Base-by-base conservation (phyloP, 2,888 invertebrate genomes). In the Lamproptera curius region DNA sequence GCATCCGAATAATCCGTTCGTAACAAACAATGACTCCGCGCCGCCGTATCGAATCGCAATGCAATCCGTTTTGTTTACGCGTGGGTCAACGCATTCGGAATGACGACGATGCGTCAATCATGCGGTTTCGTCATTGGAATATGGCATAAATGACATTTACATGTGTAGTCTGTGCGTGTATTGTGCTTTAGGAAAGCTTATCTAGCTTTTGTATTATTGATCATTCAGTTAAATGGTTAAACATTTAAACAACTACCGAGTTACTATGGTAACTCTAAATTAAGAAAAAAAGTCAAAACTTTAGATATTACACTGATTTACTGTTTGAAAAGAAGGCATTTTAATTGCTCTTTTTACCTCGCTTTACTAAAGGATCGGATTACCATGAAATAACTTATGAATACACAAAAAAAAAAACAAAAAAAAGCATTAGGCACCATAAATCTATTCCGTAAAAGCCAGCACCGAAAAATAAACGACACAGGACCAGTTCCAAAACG, bases 1-100 rank as follows among this genome's bases (percentile, higher is more conserved):
- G 67, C 70, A 72, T 75, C 67, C 70, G 68, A 72, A 76, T 76
- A 73, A 78, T 74, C 71, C 70, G 76, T 74, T 79, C 80, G 80
- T 79, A 70, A 61, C 65, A 62, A 68, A 70, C 73, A 76, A 82
- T 80, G 80, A 82, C 78, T 78, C 77, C 68, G 65, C 61, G 62
- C 61, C 54, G 65, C 63, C 72, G 67, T 69, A 65, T 66, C 61
- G 57, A 55, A 63, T 58, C 57, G 56, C 53, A 59, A 42, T 48
- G 16, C 20, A 33, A n/a, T 14, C 11, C 31, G 42, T 6, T 6
- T 47, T 26, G 6, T 42, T 23, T 11, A 17, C 14, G 37, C 8
- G 16, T 28, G 16, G 44, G 44, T 42, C 42, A 35, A 2, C 16
- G 14, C 8, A n/a, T 10, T 28, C 28, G 9, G 9, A 9, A n/a